phyloP scores from a whole-genome alignment of 1,140 invertebrate species.

The Tribolium madens region DNA sequence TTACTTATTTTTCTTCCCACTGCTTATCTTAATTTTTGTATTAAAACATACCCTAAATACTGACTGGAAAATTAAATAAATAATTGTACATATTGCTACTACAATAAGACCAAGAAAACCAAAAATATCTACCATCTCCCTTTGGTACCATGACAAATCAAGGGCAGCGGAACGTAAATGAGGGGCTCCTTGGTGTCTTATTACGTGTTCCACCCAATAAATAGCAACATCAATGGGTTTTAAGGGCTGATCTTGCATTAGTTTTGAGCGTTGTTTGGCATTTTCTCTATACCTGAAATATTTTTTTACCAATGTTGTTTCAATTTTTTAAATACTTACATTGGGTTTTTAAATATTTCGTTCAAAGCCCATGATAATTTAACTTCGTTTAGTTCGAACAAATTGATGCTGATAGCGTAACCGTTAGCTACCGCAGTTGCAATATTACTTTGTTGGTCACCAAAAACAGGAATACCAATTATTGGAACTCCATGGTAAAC shows the following conservation, averaged over 20 bases:
- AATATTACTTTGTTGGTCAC: slow-evolving; percentile 73
- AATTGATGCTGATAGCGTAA: slow-evolving; percentile 64
- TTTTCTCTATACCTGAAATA: slow-evolving; percentile 68
- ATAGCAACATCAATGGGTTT: slow-evolving; percentile 57
- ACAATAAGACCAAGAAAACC: not conserved
- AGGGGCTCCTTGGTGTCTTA: slow-evolving; percentile 57
- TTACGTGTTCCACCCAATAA: slow-evolving; percentile 61
- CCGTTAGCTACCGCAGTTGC: slow-evolving; percentile 65
- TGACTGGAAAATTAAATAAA: not conserved
- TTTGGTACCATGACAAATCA: slow-evolving; percentile 47
- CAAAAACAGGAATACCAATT: slow-evolving; percentile 76
- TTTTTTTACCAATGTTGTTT: slow-evolving; percentile 72
- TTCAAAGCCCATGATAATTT: slow-evolving; percentile 43
- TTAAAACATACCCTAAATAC: not conserved
- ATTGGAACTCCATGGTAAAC: slow-evolving; percentile 77
- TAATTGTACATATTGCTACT: not conserved
- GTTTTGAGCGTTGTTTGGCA: slow-evolving; percentile 42
- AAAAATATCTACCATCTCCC: slow-evolving; percentile 4
- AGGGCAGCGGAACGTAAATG: slow-evolving; percentile 60
- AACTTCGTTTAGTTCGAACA: slow-evolving; percentile 51
- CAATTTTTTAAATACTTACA: slow-evolving; percentile 43
- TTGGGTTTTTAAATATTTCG: slow-evolving; percentile 30
- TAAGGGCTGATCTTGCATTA: slow-evolving; percentile 50
- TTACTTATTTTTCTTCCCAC: too few species aligned
- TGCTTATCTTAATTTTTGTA: too few species aligned